These are phyloP conservation scores for Garrulus glandarius DNA, from an alignment of 2,797 vertebrate species.

Conservation along the genomic window DNA sequence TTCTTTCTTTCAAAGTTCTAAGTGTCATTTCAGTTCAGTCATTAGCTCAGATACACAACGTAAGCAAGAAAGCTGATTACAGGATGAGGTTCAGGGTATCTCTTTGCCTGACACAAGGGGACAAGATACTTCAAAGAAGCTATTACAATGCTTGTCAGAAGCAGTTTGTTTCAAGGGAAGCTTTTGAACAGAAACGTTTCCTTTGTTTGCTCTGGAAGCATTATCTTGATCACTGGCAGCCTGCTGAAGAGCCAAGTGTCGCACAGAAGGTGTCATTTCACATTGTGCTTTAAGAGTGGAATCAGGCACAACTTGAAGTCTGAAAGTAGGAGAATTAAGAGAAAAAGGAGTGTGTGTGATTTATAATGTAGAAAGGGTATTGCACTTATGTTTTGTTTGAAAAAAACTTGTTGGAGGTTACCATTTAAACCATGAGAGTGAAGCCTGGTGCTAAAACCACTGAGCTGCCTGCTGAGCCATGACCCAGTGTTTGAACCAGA, in stretches of 20 bases:
- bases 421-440: background rate
- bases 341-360: background rate
- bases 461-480: background rate
- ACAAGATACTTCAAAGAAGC: constrained; percentile 28
- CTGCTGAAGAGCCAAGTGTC: constrained; percentile 14
- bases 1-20: constrained; percentile 5
- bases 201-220: background rate
- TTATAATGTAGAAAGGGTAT: background rate
- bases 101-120: background rate
- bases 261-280: background rate
- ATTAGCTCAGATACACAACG: background rate
- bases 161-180: constrained; percentile 30
- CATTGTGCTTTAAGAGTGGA: background rate
- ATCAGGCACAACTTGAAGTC: background rate
- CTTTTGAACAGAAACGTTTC: constrained; percentile 32
- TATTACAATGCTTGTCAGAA: constrained; percentile 30
- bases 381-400: background rate
- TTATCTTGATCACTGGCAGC: constrained; percentile 17
- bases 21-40: constrained; percentile 22
- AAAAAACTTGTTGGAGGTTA: background rate
- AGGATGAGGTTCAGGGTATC: background rate
- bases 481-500: background rate
- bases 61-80: constrained; percentile 18
- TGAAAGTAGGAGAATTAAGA: background rate
- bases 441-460: background rate